These are phyloP conservation scores for Scaptomyza reducta DNA, from an alignment of 2,888 invertebrate genomes.

Conservation along the genomic window DNA sequence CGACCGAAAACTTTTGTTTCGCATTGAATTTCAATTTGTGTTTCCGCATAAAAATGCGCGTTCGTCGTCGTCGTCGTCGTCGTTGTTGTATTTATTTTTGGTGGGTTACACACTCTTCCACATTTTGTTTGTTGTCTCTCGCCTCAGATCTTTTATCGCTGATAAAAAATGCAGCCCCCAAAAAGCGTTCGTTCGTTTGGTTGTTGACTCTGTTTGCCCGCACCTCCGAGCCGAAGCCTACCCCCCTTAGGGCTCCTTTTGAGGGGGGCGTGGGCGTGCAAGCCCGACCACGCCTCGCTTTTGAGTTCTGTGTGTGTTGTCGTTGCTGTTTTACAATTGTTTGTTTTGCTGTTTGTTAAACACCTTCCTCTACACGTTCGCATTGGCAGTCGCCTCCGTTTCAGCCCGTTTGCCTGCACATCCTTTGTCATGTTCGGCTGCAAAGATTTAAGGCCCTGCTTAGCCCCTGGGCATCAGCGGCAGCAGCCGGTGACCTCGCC, in stretches of 20 bases:
- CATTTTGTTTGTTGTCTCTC: constrained; percentile 58
- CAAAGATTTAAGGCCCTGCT: constrained; percentile 69
- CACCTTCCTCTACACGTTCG: constrained; percentile 81
- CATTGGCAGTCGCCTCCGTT: constrained; percentile 68
- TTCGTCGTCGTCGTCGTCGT: constrained; percentile 3
- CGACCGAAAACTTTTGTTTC: constrained; percentile 54
- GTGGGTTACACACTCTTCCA: constrained; percentile 58
- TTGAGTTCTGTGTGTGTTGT: constrained; percentile 56
- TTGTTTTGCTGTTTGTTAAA: constrained; percentile 83
- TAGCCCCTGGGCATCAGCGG: constrained; percentile 52
- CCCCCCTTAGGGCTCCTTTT: constrained; percentile 24
- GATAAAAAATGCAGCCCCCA: constrained; percentile 68
- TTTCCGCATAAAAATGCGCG: constrained; percentile 76
- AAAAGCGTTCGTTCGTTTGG: constrained; percentile 16
- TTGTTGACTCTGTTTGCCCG: constrained; percentile 35
- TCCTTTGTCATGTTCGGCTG: constrained; percentile 77
- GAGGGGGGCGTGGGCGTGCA: constrained; percentile 68
- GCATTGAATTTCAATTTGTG: constrained; percentile 80
- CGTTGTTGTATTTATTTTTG: constrained; percentile 49
- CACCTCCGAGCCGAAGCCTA: constrained; percentile 35
- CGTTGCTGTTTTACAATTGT: constrained; percentile 76
- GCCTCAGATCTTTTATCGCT: constrained; percentile 72
- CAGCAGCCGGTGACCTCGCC: constrained; percentile 50
- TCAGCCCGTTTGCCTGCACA: constrained; percentile 49
- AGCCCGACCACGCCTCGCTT: constrained; percentile 64